phyloP scores from a whole-genome alignment of 2,888 invertebrate species.

The Limnephilus lunatus region DNA sequence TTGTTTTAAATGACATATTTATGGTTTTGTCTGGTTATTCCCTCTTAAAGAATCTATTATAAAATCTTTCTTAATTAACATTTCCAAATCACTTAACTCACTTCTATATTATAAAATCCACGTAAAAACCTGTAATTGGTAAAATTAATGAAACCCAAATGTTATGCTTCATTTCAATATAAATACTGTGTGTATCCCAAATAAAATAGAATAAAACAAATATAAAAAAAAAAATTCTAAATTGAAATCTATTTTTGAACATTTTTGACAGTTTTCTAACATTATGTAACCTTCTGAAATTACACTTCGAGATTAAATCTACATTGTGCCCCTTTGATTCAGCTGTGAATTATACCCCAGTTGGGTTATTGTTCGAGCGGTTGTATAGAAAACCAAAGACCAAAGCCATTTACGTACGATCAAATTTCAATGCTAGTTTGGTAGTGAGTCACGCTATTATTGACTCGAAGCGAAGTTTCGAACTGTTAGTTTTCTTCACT shows the following conservation, averaged over 20 bases:
- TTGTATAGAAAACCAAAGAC: not conserved
- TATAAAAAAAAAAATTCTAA: too few relatives aligned
- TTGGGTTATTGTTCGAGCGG: not conserved
- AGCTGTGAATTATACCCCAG: not conserved
- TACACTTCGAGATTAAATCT: not conserved
- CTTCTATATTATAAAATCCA: too few relatives aligned
- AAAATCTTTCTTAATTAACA: too few relatives aligned
- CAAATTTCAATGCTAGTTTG: not conserved
- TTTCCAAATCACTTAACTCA: too few relatives aligned
- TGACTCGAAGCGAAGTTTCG: not conserved
- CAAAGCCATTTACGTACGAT: not conserved
- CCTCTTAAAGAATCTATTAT: too few relatives aligned
- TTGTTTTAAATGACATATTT: too few relatives aligned
- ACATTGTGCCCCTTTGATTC: not conserved
- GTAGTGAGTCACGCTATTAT: not conserved
- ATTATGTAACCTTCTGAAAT: not conserved
- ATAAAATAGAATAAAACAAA: too few relatives aligned
- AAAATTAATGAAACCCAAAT: too few relatives aligned
- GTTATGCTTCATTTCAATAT: too few relatives aligned
- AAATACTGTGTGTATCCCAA: too few relatives aligned
- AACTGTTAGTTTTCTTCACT: conserved; percentile 15
- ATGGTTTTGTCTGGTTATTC: too few relatives aligned
- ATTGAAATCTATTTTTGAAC: not conserved
- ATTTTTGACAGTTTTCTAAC: not conserved
- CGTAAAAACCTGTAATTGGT: too few relatives aligned